Evolutionary conservation across 2,113 vertebrate genomes (phyloP).

Genomic region (Labrus mixtus): DNA sequence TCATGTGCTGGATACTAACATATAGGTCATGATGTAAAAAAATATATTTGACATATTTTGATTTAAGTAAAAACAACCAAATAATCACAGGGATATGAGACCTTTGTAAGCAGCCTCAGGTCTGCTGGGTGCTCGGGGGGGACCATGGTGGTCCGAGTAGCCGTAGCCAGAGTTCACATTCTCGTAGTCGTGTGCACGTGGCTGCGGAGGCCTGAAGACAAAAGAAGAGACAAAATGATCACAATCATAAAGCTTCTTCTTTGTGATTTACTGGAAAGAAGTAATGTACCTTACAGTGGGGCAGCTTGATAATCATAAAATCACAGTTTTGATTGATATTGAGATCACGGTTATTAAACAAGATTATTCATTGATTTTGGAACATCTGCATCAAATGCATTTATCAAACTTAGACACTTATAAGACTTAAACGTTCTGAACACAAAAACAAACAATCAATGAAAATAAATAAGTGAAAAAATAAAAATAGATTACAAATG

Average conservation of each 20-base stretch:
- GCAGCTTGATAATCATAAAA: no score
- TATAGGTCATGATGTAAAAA: not conserved
- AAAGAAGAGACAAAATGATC: not conserved
- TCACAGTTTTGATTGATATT: no score
- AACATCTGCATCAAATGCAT: no score
- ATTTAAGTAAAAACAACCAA: not conserved
- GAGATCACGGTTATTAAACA: no score
- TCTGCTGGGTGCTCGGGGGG: conserved; percentile 71
- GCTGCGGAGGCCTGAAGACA: conserved; percentile 77
- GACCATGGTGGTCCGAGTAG: conserved; percentile 70
- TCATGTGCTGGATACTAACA: no score
- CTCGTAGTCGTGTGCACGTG: conserved; percentile 79
- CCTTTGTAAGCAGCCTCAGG: conserved; percentile 84
- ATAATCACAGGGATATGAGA: conserved; percentile 9
- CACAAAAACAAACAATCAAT: no score
- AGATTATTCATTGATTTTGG: no score
- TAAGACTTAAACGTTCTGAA: no score
- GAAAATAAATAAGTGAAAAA: no score
- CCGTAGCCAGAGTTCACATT: conserved; percentile 77
- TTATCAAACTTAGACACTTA: no score
- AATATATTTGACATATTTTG: no score
- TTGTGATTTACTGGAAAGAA: not conserved
- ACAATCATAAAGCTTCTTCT: not conserved
- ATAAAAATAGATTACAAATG: no score
- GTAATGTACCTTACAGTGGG: conserved; percentile 48